Evolutionary conservation across 2,888 invertebrate genomes (phyloP).

Genomic region (Ichneumon xanthorius): DNA sequence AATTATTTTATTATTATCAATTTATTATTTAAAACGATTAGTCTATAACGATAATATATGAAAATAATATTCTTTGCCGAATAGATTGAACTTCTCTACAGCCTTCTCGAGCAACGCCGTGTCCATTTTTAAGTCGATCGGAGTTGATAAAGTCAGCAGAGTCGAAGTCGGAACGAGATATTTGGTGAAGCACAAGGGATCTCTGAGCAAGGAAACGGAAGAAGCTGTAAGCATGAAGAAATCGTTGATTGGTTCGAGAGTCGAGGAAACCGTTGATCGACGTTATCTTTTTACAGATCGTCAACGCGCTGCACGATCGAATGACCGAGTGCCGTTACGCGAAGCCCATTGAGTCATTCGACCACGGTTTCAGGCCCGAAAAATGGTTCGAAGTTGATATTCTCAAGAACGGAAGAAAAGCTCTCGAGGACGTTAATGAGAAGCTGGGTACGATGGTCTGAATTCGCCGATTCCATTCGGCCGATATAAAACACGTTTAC

Average conservation of each 20-base stretch:
- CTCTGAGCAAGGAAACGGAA: conserved; percentile 82
- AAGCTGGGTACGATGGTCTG: conserved; percentile 87
- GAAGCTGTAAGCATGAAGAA: conserved; percentile 73
- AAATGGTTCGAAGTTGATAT: conserved; percentile 94
- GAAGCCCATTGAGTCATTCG: conserved; percentile 87
- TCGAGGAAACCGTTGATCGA: background rate
- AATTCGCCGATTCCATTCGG: background rate
- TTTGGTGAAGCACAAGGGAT: conserved; percentile 86
- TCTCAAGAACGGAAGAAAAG: conserved; percentile 90
- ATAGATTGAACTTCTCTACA: conserved; percentile 96
- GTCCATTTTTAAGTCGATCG: conserved; percentile 95
- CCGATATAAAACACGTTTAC: conserved; percentile 22
- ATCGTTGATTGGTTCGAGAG: background rate
- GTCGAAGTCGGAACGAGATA: conserved; percentile 94
- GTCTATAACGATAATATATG: background rate
- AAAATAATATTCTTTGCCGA: conserved; percentile 28
- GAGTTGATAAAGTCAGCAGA: conserved; percentile 90
- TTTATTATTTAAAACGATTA: conserved; percentile 6
- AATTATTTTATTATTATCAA: background rate
- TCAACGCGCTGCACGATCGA: conserved; percentile 91
- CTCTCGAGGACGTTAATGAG: conserved; percentile 92
- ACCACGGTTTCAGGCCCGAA: conserved; percentile 87
- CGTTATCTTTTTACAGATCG: conserved; percentile 83
- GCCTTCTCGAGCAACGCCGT: conserved; percentile 98
- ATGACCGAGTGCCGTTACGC: conserved; percentile 97